These are phyloP conservation scores for Anguilla japonica DNA, from an alignment of 2,113 vertebrate genomes.

Conservation along the genomic window DNA sequence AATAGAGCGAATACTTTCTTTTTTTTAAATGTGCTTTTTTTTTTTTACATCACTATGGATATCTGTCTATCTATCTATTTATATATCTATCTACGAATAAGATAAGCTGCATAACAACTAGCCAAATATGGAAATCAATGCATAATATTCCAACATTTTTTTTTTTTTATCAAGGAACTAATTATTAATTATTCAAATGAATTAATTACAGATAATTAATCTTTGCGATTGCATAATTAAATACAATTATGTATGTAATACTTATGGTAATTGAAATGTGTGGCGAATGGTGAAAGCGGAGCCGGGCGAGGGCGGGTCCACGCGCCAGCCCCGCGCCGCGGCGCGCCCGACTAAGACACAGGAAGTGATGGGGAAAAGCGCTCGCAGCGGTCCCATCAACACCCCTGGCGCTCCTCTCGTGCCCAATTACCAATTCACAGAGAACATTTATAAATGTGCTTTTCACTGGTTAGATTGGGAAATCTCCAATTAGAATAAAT, in stretches of 20 bases:
- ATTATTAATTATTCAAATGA: slow-evolving; percentile 28
- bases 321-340: not conserved
- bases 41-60: too few relatives aligned
- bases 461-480: slow-evolving; percentile 87
- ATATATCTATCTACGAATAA: not conserved
- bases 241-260: not conserved
- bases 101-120: not conserved
- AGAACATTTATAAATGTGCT: slow-evolving; percentile 82
- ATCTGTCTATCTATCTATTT: not conserved
- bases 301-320: slow-evolving; percentile 61
- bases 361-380: slow-evolving; percentile 69
- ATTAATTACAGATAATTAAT: slow-evolving; percentile 38
- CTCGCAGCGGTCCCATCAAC: slow-evolving; percentile 70
- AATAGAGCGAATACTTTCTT: not conserved
- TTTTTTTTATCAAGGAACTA: not conserved
- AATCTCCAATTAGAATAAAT: slow-evolving; percentile 96
- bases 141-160: slow-evolving; percentile 22
- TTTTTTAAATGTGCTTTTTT: not conserved
- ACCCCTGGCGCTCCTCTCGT: slow-evolving; percentile 80
- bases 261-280: not conserved
- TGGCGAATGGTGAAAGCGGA: slow-evolving; percentile 59
- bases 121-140: slow-evolving; percentile 27
- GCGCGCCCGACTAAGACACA: slow-evolving; percentile 67
- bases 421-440: slow-evolving; percentile 91
- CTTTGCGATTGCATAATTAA: slow-evolving; percentile 17